Conservation (phyloP, 2,797 vertebrate genomes). For the Rhinella marina region DNA sequence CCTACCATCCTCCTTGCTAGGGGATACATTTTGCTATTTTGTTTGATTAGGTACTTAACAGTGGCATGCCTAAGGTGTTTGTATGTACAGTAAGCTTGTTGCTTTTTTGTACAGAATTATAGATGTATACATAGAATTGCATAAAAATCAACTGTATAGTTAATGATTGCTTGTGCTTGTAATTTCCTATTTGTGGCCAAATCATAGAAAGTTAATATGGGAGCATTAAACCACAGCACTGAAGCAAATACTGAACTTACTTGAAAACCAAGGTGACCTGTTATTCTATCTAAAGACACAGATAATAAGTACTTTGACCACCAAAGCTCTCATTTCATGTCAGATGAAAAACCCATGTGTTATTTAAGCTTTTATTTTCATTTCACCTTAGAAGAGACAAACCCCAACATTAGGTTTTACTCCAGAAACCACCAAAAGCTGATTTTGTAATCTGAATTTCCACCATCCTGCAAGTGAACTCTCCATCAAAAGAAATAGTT, state of each 20-base stretch:
- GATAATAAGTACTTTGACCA: conserved; percentile 14
- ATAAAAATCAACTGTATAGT: background rate
- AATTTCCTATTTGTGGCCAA: background rate
- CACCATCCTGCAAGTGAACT: conserved; percentile 5
- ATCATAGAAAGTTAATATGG: background rate
- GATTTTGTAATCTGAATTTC: conserved; percentile 9
- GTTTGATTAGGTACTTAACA: too few relatives aligned
- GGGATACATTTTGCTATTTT: too few relatives aligned
- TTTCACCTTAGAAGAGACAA: conserved; percentile 20
- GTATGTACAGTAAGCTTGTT: too few relatives aligned
- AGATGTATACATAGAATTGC: background rate
- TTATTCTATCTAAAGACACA: background rate
- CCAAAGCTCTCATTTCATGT: background rate
- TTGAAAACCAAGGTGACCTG: background rate
- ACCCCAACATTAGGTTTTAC: conserved; percentile 8
- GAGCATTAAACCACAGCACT: background rate
- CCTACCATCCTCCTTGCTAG: too few relatives aligned
- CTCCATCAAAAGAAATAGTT: background rate
- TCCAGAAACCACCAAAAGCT: conserved; percentile 14
- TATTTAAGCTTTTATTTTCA: conserved; percentile 18
- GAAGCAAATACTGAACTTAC: background rate
- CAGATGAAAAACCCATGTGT: background rate
- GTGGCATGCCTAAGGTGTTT: too few relatives aligned
- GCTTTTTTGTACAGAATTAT: background rate
- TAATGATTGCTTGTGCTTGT: background rate